Evolutionary conservation across 2,113 vertebrate genomes (phyloP), one percentile per base, ranked within the genome.

Genomic region (Chloropsis hardwickii): DNA sequence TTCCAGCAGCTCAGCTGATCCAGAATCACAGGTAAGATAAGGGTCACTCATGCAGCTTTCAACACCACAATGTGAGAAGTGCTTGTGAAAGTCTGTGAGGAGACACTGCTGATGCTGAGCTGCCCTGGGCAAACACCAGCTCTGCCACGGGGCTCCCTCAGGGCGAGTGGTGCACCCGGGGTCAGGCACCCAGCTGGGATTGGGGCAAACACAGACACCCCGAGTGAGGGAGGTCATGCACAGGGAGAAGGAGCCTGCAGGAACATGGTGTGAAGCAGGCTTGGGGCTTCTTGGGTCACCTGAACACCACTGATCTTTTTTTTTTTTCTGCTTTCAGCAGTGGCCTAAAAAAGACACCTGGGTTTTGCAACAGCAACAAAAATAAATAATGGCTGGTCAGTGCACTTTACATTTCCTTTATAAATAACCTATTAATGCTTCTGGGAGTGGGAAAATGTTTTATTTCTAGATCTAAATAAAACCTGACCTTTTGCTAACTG

Each of bases 81-180:
- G 2, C 27, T 64, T 64, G n/a, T 33, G 50, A 65, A 40, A 82
- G 37, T 18, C 73, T 3, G 1, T 2, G 22, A 33, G 28, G 58
- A 76, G 44, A 57, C 27, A 7, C 17, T 40, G 45, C 12, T 60
- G 58, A n/a, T 4, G 5, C 40, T 64, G 71, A 67, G 20, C 33
- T 48, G 79, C 66, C 50, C 79, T 1, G 3, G 40, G 66, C 53
- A 79, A 58, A 70, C 3, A 1, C 33, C 4, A 2, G 1, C 56
- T 0, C 0, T 27, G 45, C 39, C 9, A 0, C 0, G 3, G 40
- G 31, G 50, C 6, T 69, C 35, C 19, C 33, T 6, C 2, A 1
- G 60, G 16, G 40, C 0, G 0, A 58, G 48, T 0, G 3, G 1
- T 48, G 51, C 35, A 51, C 19, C 48, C 0, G 0, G 57, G 44